Evolutionary conservation across 2,797 vertebrate species (phyloP).

Genomic region (Perodicticus potto): DNA sequence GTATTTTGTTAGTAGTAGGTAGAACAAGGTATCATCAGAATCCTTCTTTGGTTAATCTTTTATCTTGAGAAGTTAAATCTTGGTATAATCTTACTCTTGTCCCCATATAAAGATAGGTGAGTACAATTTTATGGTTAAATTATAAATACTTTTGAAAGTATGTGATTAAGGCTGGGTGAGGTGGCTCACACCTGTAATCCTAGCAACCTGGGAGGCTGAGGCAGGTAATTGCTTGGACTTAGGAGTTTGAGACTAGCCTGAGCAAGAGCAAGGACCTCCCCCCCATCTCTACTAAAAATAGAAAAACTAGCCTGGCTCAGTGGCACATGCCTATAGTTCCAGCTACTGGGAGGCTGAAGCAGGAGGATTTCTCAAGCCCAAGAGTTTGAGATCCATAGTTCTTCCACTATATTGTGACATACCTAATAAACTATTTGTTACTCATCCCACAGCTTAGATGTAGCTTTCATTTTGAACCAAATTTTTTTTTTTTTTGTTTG

Average conservation of each 20-base stretch:
- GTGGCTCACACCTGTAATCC: too few species aligned
- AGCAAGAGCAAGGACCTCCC: too few species aligned
- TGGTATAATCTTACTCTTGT: background rate
- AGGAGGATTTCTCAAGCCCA: too few species aligned
- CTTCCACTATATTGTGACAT: background rate
- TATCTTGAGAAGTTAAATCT: constrained; percentile 23
- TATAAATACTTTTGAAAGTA: constrained; percentile 14
- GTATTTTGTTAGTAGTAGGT: background rate
- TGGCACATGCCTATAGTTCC: too few species aligned
- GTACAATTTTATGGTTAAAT: constrained; percentile 39
- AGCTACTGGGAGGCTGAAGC: too few species aligned
- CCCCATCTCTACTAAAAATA: too few species aligned
- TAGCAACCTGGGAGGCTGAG: too few species aligned
- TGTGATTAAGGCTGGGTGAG: background rate
- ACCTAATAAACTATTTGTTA: background rate
- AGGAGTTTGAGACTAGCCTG: too few species aligned
- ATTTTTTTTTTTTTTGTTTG: background rate
- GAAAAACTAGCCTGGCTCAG: too few species aligned
- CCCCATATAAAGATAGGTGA: background rate
- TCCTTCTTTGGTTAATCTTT: constrained; percentile 21
- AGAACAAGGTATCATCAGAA: background rate
- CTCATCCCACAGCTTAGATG: background rate
- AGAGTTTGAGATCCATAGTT: background rate
- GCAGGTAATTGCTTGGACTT: too few species aligned
- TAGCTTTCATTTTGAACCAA: background rate